Percentiles rank a stretch among this genome's conserved stretches.
Evolutionary conservation across 2,797 vertebrate genomes (phyloP).

Genomic region (Labroides dimidiatus): DNA sequence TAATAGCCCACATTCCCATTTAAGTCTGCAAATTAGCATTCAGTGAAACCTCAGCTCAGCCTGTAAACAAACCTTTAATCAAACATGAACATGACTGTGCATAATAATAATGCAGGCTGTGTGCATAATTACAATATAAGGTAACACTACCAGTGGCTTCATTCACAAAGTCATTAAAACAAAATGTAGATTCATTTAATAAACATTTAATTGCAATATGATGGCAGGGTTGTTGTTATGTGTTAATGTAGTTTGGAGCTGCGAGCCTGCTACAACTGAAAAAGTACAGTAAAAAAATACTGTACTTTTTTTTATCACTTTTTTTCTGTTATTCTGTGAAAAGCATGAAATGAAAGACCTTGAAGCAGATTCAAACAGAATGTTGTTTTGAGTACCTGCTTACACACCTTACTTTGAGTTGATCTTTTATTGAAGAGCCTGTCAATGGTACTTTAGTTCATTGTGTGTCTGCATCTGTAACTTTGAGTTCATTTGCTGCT

Average conservation of each 20-base stretch:
- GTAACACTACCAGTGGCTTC: slow-evolving; percentile 24
- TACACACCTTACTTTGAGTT: too few species aligned
- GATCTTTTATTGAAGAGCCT: too few species aligned
- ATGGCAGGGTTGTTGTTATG: slow-evolving; percentile 1
- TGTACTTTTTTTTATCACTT: too few species aligned
- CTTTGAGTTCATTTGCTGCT: too few species aligned
- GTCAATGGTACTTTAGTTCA: too few species aligned
- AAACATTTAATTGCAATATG: slow-evolving; percentile 3
- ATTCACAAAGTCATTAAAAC: slow-evolving; percentile 24
- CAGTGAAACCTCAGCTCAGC: slow-evolving; percentile 31
- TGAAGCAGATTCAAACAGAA: too few species aligned
- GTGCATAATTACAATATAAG: slow-evolving; percentile 35
- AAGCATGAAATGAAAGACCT: too few species aligned
- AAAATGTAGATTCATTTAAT: slow-evolving; percentile 21
- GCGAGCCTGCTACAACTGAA: slow-evolving; percentile 13
- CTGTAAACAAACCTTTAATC: slow-evolving; percentile 66
- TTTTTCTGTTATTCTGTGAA: too few species aligned
- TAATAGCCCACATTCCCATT: slow-evolving; percentile 44
- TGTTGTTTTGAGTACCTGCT: too few species aligned
- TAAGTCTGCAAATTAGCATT: slow-evolving; percentile 58
- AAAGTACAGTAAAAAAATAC: neutral
- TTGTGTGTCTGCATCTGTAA: too few species aligned
- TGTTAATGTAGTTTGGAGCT: slow-evolving; percentile 33
- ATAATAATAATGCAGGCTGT: slow-evolving; percentile 39
- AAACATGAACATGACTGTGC: slow-evolving; percentile 44